A percentile compares a stretch with the other conserved stretches of the same genome.
Conservation (phyloP, 2,113 vertebrate species). For the Mus musculus region GRCm39 chr2:133265001-133265500, state of each 20-base stretch:
- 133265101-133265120: background rate
- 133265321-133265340: background rate
- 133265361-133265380: background rate
- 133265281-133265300: background rate
- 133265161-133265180: background rate
- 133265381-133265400: background rate
- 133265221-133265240: slow-evolving; percentile 8
- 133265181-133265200: background rate
- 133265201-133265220: slow-evolving; percentile 13
- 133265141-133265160: background rate
- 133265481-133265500: too few relatives aligned
- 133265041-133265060: background rate
- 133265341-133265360: background rate
- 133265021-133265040: background rate
- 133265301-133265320: background rate
- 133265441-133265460: background rate
- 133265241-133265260: background rate
- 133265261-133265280: background rate
- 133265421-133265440: background rate
- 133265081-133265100: background rate
- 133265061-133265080: background rate
- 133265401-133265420: background rate
- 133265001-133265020: background rate
- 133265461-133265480: background rate
- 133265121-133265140: background rate